Evolutionary conservation across 2,888 invertebrate genomes (phyloP), one percentile per base, ranked within the genome.

Genomic region (Spodoptera exigua): DNA sequence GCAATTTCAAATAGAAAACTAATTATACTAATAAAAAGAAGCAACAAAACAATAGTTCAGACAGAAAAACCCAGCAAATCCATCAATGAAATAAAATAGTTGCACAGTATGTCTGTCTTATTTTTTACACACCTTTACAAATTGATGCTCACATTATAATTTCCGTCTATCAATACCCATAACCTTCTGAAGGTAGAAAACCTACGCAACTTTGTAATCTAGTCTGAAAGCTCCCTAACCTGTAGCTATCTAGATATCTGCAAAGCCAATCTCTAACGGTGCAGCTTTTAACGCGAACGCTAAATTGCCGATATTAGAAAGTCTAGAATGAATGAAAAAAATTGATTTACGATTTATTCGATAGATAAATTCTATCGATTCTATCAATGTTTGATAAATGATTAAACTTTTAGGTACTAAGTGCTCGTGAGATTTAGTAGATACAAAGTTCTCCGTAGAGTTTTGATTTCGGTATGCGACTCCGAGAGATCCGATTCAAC

Each of bases 251-350:
- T 61, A 45, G 61, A 35, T 36, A 72, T 73, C 73, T 5, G 43
- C 51, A 47, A 44, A 14, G 21, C 69, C 61, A 64, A 78, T 78
- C 59, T 48, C 61, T 78, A 75, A 76, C 76, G 76, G 78, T 66
- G 52, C 18, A 69, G 69, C 58, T 66, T 56, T 75, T 68, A 78
- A 58, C 56, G 64, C 48, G 37, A 54, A 59, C 35, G 43, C 57
- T 66, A 57, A 75, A 75, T 61, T 49, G 48, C 17, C 36, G 59
- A 49, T 49, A 61, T 74, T 71, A 69, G 78, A 78, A 76, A 76
- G 78, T 61, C 61, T 62, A 49, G 40, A 41, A 57, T 27, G 17
- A 46, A 57, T 39, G 27, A 58, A 67, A 70, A n/a, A 78, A 72
- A 63, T 5, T 68, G 53, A 59, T 78, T 73, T 68, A 52, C 48